phyloP scores from a whole-genome alignment of 1,140 invertebrate genomes.

The Musca domestica region DNA sequence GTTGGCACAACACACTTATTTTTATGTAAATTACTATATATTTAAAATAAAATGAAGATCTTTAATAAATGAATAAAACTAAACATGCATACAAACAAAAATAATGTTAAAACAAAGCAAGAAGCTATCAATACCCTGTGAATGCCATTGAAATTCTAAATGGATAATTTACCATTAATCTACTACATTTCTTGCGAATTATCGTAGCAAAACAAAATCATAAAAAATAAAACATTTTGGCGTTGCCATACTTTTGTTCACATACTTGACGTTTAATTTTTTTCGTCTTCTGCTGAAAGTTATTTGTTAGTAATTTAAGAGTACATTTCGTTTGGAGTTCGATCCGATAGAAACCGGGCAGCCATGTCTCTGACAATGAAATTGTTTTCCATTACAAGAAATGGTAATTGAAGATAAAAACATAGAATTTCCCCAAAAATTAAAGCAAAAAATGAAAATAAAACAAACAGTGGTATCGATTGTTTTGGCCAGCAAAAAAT shows the following conservation, averaged over 20 bases:
- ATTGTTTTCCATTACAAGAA: slow-evolving; percentile 21
- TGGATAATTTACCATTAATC: too few species aligned
- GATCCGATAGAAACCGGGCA: background rate
- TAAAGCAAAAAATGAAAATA: too few species aligned
- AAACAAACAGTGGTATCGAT: too few species aligned
- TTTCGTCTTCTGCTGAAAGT: background rate
- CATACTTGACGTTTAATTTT: slow-evolving; percentile 1
- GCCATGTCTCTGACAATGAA: slow-evolving; percentile 21
- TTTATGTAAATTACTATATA: too few species aligned
- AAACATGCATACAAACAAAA: too few species aligned
- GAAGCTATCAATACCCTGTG: too few species aligned
- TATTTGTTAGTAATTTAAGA: slow-evolving; percentile 9
- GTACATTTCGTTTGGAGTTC: background rate
- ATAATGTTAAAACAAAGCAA: too few species aligned
- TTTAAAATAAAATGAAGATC: too few species aligned
- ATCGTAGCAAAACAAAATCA: background rate
- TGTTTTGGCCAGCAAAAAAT: too few species aligned
- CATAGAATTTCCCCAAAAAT: background rate
- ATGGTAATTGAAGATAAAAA: slow-evolving; percentile 20
- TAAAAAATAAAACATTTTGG: background rate
- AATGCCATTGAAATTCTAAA: too few species aligned
- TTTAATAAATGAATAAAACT: too few species aligned
- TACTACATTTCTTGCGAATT: background rate
- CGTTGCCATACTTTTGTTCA: background rate
- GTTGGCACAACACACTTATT: too few species aligned